Evolutionary conservation across 1,140 invertebrate genomes (phyloP).

Genomic region (Sminthurinus signatus): DNA sequence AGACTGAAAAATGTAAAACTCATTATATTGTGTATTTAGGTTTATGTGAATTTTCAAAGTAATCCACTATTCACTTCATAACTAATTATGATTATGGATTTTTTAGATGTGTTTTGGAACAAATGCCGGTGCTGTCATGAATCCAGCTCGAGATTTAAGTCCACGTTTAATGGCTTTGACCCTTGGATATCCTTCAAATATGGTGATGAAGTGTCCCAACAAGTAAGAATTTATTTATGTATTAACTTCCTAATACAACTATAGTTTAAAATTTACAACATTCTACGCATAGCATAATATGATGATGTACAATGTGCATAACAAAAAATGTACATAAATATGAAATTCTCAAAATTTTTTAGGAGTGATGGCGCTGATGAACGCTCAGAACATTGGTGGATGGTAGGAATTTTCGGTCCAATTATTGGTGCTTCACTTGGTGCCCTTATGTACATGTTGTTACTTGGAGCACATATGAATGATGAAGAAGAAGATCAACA

Average conservation of each 20-base stretch:
- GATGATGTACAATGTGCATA: not conserved
- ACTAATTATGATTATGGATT: too few relatives aligned
- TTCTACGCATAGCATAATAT: not conserved
- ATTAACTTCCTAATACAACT: not conserved
- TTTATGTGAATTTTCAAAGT: too few relatives aligned
- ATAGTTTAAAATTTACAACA: not conserved
- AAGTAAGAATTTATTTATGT: not conserved
- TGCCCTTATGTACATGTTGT: conserved; percentile 21
- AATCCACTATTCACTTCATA: too few relatives aligned
- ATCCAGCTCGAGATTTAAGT: conserved; percentile 32
- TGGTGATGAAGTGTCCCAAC: not conserved
- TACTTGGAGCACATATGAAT: conserved; percentile 24
- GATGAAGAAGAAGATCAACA: conserved; percentile 4
- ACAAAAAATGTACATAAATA: not conserved
- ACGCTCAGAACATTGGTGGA: conserved; percentile 15
- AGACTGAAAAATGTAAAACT: too few relatives aligned
- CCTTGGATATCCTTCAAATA: conserved; percentile 10
- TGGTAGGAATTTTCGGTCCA: conserved; percentile 26
- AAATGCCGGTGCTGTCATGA: conserved; percentile 23
- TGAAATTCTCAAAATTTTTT: not conserved
- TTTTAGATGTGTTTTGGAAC: not conserved
- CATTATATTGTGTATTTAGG: too few relatives aligned
- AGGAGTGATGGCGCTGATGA: not conserved
- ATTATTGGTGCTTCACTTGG: conserved; percentile 23
- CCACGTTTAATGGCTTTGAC: conserved; percentile 22